Percentiles rank a stretch among this genome's conserved stretches.
Conservation (phyloP, 2,113 vertebrate genomes). For the Theristicus caerulescens region DNA sequence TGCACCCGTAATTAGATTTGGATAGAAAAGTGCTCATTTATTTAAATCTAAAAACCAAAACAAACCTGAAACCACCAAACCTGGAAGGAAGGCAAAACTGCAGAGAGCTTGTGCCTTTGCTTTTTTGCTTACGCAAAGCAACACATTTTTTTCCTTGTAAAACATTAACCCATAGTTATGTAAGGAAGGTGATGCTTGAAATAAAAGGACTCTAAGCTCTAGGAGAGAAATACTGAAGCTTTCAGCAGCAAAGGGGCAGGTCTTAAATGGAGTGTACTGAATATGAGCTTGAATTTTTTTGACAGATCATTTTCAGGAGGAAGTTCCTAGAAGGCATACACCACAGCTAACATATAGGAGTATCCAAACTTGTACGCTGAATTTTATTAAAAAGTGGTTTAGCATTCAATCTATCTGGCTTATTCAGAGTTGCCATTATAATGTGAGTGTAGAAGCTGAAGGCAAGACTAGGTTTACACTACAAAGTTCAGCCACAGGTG, state of each 20-base stretch:
- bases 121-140: neutral
- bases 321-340: neutral
- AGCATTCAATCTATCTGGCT: neutral
- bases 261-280: neutral
- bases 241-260: neutral
- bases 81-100: neutral
- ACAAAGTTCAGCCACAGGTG: neutral
- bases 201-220: neutral
- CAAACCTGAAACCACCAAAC: neutral
- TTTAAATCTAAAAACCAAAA: neutral
- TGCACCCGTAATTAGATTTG: neutral
- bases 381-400: neutral
- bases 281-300: neutral
- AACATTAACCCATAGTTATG: neutral
- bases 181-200: neutral
- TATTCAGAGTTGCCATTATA: neutral
- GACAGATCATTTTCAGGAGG: neutral
- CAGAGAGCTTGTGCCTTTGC: neutral
- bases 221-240: neutral
- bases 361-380: neutral
- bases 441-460: neutral
- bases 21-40: neutral
- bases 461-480: neutral
- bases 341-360: neutral
- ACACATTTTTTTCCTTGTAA: neutral